Conservation (phyloP, 1,140 invertebrate species). For the Drosophila erecta region DNA sequence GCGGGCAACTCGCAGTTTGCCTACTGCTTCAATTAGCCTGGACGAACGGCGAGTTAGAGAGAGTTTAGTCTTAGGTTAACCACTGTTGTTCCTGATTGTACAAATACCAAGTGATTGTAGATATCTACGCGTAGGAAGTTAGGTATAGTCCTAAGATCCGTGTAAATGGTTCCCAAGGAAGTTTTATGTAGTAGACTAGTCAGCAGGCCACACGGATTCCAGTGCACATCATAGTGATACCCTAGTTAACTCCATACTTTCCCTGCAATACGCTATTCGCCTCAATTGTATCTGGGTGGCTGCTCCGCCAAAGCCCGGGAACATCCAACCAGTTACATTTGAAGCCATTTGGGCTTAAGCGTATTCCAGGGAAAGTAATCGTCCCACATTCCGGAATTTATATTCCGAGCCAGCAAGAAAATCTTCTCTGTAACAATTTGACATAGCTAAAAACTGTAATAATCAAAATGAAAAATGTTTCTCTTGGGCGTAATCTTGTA, state of each 20-base stretch:
- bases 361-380: constrained; percentile 42
- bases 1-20: constrained; percentile 70
- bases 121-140: constrained; percentile 57
- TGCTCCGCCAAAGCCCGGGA: constrained; percentile 63
- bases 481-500: constrained; percentile 55
- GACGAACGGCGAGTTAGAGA: constrained; percentile 12
- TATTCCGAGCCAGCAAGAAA: constrained; percentile 3
- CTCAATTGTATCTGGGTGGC: constrained; percentile 40
- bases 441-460: constrained; percentile 72
- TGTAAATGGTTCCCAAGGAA: constrained; percentile 43
- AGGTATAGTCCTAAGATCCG: constrained; percentile 34
- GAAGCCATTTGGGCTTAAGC: constrained; percentile 61
- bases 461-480: constrained; percentile 77
- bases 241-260: constrained; percentile 26
- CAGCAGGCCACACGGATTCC: constrained; percentile 12
- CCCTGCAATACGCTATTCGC: constrained; percentile 34
- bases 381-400: too few species aligned
- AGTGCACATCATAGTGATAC: constrained; percentile 37
- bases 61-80: constrained; percentile 42
- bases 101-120: constrained; percentile 73
- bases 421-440: constrained; percentile 24
- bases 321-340: constrained; percentile 18
- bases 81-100: constrained; percentile 76
- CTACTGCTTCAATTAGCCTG: constrained; percentile 70
- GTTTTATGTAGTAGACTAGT: constrained; percentile 28